Conservation (phyloP, 2,113 vertebrate genomes). For the Myrmecobius fasciatus region DNA sequence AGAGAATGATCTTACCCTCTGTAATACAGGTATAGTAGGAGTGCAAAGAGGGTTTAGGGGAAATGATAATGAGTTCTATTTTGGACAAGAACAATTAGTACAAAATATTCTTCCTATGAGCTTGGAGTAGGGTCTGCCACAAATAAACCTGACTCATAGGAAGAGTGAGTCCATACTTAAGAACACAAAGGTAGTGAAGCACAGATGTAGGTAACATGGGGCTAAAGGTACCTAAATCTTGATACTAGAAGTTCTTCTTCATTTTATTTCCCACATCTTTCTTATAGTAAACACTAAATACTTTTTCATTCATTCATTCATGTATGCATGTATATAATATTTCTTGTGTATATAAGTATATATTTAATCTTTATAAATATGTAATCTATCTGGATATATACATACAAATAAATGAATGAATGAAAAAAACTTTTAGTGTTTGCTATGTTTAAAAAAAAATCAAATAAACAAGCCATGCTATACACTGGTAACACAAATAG, state of each 20-base stretch:
- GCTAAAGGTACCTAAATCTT: neutral
- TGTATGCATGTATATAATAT: neutral
- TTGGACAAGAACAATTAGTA: too few species aligned
- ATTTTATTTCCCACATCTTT: neutral
- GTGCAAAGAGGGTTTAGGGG: neutral
- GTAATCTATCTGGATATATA: neutral
- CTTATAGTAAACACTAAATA: neutral
- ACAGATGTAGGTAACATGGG: neutral
- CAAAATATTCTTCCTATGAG: neutral
- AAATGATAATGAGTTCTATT: too few species aligned
- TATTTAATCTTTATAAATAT: neutral
- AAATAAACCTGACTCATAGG: neutral
- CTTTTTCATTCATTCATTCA: neutral
- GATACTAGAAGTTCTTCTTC: neutral
- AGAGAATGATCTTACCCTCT: too few species aligned
- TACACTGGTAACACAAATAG: neutral
- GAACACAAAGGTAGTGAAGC: too few species aligned
- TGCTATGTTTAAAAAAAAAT: neutral
- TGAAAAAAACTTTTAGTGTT: neutral
- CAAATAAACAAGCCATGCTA: neutral
- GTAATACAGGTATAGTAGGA: neutral
- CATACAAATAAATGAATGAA: neutral
- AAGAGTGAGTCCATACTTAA: neutral
- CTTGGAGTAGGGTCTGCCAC: neutral
- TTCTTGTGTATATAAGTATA: neutral